A percentile compares a stretch with the other conserved stretches of the same genome.
phyloP scores from a whole-genome alignment of 1,140 invertebrate species.

The Sitobion miscanthi region DNA sequence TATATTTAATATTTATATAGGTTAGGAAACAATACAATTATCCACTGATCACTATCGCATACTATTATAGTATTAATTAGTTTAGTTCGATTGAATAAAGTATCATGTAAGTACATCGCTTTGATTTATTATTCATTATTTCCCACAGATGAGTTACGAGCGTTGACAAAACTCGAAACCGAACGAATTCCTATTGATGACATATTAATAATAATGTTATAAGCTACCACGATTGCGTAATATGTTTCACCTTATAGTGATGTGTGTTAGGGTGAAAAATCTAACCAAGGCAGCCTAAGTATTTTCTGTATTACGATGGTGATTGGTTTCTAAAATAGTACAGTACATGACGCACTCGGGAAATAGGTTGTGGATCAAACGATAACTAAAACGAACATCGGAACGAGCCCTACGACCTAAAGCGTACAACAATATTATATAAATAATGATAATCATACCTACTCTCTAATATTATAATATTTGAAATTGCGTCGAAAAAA shows the following conservation, averaged over 20 bases:
- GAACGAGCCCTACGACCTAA: too few species aligned
- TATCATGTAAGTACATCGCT: background rate
- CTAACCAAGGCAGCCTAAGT: accelerated
- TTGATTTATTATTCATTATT: background rate
- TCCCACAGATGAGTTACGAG: too few species aligned
- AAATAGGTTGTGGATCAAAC: too few species aligned
- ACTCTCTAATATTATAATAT: too few species aligned
- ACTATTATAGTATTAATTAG: background rate
- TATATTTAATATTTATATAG: background rate
- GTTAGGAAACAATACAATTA: background rate
- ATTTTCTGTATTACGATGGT: background rate
- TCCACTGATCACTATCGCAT: background rate
- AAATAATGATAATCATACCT: too few species aligned
- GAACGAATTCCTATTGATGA: background rate
- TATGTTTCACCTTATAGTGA: background rate
- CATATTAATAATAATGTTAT: background rate
- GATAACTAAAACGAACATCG: too few species aligned
- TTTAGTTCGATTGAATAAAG: background rate
- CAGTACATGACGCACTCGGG: too few species aligned
- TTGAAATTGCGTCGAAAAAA: too few species aligned
- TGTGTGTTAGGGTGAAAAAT: background rate
- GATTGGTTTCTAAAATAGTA: too few species aligned
- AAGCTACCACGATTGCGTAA: background rate
- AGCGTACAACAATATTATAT: too few species aligned
- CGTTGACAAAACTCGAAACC: background rate